Base-by-base conservation (phyloP, 2,888 invertebrate genomes). In the Rhimphoctona megacephalus region DNA sequence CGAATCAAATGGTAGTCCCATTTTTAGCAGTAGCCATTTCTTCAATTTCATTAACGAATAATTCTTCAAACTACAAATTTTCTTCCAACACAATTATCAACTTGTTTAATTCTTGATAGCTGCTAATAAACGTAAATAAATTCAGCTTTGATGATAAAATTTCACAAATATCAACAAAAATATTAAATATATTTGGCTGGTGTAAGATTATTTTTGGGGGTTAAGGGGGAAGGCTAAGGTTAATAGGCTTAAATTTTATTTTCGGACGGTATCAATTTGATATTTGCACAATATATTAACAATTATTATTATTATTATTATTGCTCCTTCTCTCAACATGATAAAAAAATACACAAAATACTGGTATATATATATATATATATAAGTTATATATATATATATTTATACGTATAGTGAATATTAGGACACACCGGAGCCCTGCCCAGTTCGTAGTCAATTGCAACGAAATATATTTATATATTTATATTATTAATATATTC, bases 241-340 rank as follows among this genome's bases (percentile, higher is more conserved):
- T 90, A 77, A 92, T 91, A 91, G 90, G 87, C 93, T 93, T 92
- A 92, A 80, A 90, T 82, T 93, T 93, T 94, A 94, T 93, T 93
- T 90, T 91, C 93, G 94, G 94, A 94, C 94, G 94, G 94, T 93
- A 93, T 94, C 91, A 92, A 91, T 93, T 93, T 91, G 92, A 93
- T 93, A 91, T 92, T 93, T 92, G 91, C 92, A 93, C 92, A 93
- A 94, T 94, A 94, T 93, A 93, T 93, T 93, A 93, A 94, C 93
- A 93, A 93, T 93, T 91, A 90, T 92, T 91, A 90, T 92, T 90
- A 90, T 83, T 25, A 57, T 57, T 57, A 57, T 57, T 57, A 57
- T 57, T 39, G 39, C 39, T 57, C 57, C 14, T 86, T 78, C 82
- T 90, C 89, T 92, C 89, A 91, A 91, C 90, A 93, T 88, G 89